These are phyloP conservation scores for Macrotis lagotis DNA, from an alignment of 2,113 vertebrate species.

Conservation along the genomic window DNA sequence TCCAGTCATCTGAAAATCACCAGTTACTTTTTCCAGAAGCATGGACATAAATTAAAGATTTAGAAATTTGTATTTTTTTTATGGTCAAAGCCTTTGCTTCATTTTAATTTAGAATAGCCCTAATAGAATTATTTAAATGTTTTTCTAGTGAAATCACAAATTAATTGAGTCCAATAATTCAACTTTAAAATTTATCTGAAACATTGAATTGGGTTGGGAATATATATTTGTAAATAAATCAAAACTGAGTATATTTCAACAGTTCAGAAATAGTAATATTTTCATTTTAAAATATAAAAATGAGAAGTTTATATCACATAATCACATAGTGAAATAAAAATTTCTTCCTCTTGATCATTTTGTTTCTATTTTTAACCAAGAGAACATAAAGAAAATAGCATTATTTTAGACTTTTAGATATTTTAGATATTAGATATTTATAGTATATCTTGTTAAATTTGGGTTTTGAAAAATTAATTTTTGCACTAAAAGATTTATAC, in stretches of 20 bases:
- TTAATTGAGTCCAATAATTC: not conserved
- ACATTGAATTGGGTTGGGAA: not conserved
- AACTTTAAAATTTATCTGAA: not conserved
- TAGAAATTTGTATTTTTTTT: slow-evolving; percentile 4
- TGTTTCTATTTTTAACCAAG: slow-evolving; percentile 23
- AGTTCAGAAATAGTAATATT: not conserved
- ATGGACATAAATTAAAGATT: slow-evolving; percentile 6
- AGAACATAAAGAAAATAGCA: slow-evolving; percentile 9
- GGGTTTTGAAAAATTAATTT: not conserved
- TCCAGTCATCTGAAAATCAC: no score
- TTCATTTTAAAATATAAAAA: not conserved
- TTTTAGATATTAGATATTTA: no score
- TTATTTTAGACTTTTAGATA: not conserved
- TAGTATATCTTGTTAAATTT: not conserved
- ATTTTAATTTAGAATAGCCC: not conserved
- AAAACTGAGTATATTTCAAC: not conserved
- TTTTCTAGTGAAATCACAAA: slow-evolving; percentile 1
- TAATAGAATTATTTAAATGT: not conserved
- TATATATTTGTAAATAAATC: not conserved
- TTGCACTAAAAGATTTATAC: not conserved
- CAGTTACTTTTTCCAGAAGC: not conserved
- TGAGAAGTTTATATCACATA: not conserved
- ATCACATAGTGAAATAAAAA: not conserved
- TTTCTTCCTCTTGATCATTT: not conserved
- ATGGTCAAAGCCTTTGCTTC: slow-evolving; percentile 28